phyloP scores from a whole-genome alignment of 2,888 invertebrate genomes.

The Caenorhabditis doughertyi region DNA sequence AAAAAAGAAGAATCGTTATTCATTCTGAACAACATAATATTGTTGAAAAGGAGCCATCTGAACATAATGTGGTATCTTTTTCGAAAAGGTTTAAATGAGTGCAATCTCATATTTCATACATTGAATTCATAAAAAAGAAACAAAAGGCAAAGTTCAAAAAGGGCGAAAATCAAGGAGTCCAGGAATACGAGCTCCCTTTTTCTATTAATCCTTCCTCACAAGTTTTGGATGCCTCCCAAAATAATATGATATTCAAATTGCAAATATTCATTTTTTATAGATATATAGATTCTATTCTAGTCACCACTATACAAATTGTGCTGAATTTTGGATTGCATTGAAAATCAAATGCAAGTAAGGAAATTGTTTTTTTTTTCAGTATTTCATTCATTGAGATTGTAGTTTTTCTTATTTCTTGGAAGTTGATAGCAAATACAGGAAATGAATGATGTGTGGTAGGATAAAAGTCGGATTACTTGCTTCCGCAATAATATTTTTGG shows the following conservation, averaged over 20 bases:
- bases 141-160: not conserved
- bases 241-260: not conserved
- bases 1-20: not conserved
- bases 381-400: not conserved
- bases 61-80: not conserved
- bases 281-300: constrained; percentile 15
- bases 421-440: not conserved
- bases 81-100: not conserved
- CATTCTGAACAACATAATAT: not conserved
- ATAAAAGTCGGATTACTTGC: too few species aligned
- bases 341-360: not conserved
- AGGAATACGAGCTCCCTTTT: not conserved
- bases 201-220: not conserved
- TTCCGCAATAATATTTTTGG: too few species aligned
- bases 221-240: constrained; percentile 4
- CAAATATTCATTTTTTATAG: constrained; percentile 9
- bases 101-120: constrained; percentile 13
- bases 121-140: not conserved
- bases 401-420: not conserved
- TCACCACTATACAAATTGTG: not conserved
- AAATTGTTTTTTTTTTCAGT: not conserved
- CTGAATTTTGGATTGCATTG: not conserved
- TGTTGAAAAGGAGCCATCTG: not conserved
- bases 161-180: not conserved
- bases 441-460: not conserved